Conservation (phyloP, 2,888 invertebrate species). For the Philereme vetulata region DNA sequence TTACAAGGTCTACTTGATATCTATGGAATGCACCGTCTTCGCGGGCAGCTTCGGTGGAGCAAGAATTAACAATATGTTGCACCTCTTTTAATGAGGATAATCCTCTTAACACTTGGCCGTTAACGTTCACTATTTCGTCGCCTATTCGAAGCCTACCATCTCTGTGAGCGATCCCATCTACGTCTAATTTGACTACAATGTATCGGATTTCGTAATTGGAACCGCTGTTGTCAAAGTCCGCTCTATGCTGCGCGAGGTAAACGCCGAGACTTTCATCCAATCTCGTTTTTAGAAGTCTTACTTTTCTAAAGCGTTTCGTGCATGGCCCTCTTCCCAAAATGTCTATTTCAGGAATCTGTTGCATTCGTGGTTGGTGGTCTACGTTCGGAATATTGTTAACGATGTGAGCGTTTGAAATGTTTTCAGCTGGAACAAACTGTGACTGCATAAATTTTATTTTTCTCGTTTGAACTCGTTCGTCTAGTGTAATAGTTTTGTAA, state of each 20-base stretch:
- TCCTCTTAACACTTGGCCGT: constrained; percentile 91
- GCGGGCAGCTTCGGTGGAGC: constrained; percentile 72
- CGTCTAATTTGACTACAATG: constrained; percentile 85
- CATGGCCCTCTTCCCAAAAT: constrained; percentile 84
- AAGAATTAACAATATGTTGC: constrained; percentile 82
- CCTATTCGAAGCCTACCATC: constrained; percentile 92
- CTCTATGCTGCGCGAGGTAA: constrained; percentile 87
- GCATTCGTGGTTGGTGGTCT: constrained; percentile 60
- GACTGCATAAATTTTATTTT: constrained; percentile 79
- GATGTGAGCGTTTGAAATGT: constrained; percentile 59
- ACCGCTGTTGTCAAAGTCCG: constrained; percentile 77
- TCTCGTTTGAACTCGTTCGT: constrained; percentile 78
- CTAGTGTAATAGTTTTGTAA: constrained; percentile 77
- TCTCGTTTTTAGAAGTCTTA: constrained; percentile 86
- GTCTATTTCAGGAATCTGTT: constrained; percentile 62
- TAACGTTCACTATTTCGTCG: constrained; percentile 95
- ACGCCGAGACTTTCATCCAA: constrained; percentile 88
- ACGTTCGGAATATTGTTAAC: constrained; percentile 53
- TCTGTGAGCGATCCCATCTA: constrained; percentile 88
- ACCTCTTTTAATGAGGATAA: constrained; percentile 87
- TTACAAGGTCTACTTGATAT: constrained; percentile 85
- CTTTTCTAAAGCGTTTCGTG: constrained; percentile 85
- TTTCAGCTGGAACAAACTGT: constrained; percentile 68
- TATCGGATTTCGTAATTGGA: constrained; percentile 85
- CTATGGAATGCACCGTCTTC: constrained; percentile 71